Base-by-base conservation (phyloP, 2,113 vertebrate genomes). In the Heloderma charlesbogerti region DNA sequence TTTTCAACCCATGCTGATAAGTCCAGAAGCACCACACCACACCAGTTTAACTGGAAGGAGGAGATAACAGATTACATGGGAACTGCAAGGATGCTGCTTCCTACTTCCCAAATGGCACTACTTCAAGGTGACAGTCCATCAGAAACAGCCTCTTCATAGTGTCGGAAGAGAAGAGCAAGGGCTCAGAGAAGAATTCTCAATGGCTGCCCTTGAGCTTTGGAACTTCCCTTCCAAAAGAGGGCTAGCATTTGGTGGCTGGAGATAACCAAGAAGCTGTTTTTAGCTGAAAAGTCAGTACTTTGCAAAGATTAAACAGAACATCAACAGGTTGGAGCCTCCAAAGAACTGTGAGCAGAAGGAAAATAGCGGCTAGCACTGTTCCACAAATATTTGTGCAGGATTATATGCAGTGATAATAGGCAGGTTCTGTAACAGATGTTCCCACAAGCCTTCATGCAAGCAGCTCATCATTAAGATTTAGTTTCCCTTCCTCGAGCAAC, bases 271-370 rank as follows among this genome's bases (percentile, higher is more conserved):
- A 84, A 83, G 54, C 77, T 83, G 22, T 83, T 83, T 54, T 63
- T 63, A 83, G 54, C n/a, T 3, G 9, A 83, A 60, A 83, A 83
- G 37, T 48, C n/a, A 63, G 81, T 37, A 63, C 48, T 27, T n/a
- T 80, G 78, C 78, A 80, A 80, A 80, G 48, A 80, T 80, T 34
- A 80, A 80, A 34, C 78, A 84, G 57, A 66, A 66, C 82, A 66
- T 40, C 60, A 31, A 25, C 40, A 29, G 37, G 15, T 48, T 85
- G 83, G 27, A 69, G 43, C 77, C 10, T 54, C 51, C 20, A 25
- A 66, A 66, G 63, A 84, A 84, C 57, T 25, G 15, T 66, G 63
- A 60, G 37, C 37, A 84, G 82, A 29, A 43, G 60, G 63, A 69
- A 34, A 69, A 43, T 45, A 85, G 66, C 16, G 69, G 16, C 25